phyloP scores from a whole-genome alignment of 1,140 invertebrate genomes.

The Luehdorfia chinensis region DNA sequence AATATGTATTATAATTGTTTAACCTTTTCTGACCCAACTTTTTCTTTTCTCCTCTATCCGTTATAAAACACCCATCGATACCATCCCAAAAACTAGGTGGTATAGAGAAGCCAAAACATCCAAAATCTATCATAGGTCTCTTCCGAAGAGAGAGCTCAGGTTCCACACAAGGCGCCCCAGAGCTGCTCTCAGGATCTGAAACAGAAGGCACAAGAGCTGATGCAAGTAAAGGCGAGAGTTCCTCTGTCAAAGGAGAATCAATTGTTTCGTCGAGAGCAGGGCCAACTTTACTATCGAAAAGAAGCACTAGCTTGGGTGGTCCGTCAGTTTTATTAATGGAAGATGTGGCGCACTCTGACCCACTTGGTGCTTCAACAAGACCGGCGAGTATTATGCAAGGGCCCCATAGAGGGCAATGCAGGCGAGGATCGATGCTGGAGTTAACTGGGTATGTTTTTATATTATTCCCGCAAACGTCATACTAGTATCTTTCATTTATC shows the following conservation, averaged over 20 bases:
- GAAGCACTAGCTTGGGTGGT: conserved; percentile 70
- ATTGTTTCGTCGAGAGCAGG: conserved; percentile 37
- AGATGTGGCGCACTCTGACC: conserved; percentile 75
- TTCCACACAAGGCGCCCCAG: conserved; percentile 74
- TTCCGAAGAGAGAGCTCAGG: conserved; percentile 82
- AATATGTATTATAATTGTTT: no score
- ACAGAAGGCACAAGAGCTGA: conserved; percentile 74
- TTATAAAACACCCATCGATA: no score
- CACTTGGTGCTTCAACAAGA: conserved; percentile 74
- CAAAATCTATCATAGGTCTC: conserved; percentile 84
- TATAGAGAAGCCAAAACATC: conserved; percentile 83
- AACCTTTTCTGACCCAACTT: conserved; percentile 35
- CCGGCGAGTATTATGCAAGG: conserved; percentile 72
- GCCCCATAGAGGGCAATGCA: conserved; percentile 79
- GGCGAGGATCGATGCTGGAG: conserved; percentile 83
- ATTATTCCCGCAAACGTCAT: no score
- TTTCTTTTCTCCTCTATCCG: conserved; percentile 51
- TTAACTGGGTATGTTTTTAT: conserved; percentile 79
- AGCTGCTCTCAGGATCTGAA: conserved; percentile 61
- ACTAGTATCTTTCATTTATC: no score
- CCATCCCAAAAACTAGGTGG: conserved; percentile 76
- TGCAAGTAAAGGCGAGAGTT: conserved; percentile 45
- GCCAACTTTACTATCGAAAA: conserved; percentile 55
- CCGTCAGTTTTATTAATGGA: conserved; percentile 77
- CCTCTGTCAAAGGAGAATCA: conserved; percentile 41